Conservation (phyloP, 2,888 invertebrate genomes). For the Eristalinus sepulchralis region DNA sequence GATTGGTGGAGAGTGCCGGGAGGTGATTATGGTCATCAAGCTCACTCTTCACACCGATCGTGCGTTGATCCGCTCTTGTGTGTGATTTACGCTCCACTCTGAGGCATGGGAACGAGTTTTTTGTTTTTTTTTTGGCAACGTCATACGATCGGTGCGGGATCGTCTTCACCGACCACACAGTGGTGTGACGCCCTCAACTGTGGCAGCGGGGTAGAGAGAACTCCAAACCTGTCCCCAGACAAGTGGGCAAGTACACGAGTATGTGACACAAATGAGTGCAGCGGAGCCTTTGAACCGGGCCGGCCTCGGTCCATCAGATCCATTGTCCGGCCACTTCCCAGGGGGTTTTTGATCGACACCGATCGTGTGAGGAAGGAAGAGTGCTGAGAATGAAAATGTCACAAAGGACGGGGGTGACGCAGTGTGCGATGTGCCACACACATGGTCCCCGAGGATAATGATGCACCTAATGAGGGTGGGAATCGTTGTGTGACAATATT, state of each 20-base stretch:
- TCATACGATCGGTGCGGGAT: slow-evolving; percentile 33
- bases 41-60: neutral
- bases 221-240: slow-evolving; percentile 7
- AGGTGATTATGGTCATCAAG: too few relatives aligned
- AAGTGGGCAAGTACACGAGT: slow-evolving; percentile 32
- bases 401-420: slow-evolving; percentile 37
- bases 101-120: neutral
- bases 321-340: slow-evolving; percentile 18
- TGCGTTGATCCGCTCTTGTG: neutral
- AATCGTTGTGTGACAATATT: slow-evolving; percentile 34
- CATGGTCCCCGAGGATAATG: slow-evolving; percentile 36
- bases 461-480: slow-evolving; percentile 58
- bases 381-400: slow-evolving; percentile 51
- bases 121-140: slow-evolving; percentile 36
- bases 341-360: slow-evolving; percentile 29
- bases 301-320: neutral
- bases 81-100: neutral
- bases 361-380: neutral
- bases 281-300: slow-evolving; percentile 43
- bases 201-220: too few relatives aligned
- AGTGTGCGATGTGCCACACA: slow-evolving; percentile 44
- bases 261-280: slow-evolving; percentile 54
- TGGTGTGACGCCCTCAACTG: slow-evolving; percentile 11
- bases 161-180: slow-evolving; percentile 36
- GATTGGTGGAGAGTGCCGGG: too few relatives aligned